phyloP scores from a whole-genome alignment of 2,888 invertebrate species.

The Diogma glabrata region DNA sequence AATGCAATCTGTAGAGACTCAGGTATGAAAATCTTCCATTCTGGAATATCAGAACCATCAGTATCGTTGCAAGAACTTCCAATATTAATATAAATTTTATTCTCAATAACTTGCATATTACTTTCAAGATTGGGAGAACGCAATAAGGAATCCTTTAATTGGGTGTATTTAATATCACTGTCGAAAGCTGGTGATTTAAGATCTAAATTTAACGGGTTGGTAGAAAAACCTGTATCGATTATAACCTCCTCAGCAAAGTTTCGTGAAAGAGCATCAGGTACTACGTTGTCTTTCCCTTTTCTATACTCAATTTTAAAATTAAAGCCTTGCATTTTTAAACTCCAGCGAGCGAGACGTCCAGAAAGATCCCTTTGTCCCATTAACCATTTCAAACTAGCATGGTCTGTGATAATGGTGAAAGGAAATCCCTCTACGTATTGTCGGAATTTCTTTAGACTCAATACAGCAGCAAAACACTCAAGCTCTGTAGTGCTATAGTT shows the following conservation, averaged over 20 bases:
- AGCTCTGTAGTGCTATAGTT: too few relatives aligned
- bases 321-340: too few relatives aligned
- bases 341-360: too few relatives aligned
- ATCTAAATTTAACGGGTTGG: background rate
- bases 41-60: background rate
- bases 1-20: background rate
- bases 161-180: background rate
- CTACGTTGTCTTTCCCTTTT: background rate
- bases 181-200: background rate
- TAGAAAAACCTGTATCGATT: too few relatives aligned
- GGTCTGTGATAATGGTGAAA: too few relatives aligned
- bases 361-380: too few relatives aligned
- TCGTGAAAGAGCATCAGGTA: background rate
- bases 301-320: too few relatives aligned
- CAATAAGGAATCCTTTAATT: background rate
- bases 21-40: background rate
- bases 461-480: too few relatives aligned
- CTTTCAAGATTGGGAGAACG: background rate
- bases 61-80: background rate
- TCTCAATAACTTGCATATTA: background rate
- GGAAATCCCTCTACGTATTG: too few relatives aligned
- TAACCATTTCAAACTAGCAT: too few relatives aligned
- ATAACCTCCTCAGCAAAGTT: background rate
- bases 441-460: too few relatives aligned
- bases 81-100: background rate